Evolutionary conservation across 2,888 invertebrate species (phyloP), one percentile per base, ranked within the genome.

Genomic region (Caenorhabditis wallacei): DNA sequence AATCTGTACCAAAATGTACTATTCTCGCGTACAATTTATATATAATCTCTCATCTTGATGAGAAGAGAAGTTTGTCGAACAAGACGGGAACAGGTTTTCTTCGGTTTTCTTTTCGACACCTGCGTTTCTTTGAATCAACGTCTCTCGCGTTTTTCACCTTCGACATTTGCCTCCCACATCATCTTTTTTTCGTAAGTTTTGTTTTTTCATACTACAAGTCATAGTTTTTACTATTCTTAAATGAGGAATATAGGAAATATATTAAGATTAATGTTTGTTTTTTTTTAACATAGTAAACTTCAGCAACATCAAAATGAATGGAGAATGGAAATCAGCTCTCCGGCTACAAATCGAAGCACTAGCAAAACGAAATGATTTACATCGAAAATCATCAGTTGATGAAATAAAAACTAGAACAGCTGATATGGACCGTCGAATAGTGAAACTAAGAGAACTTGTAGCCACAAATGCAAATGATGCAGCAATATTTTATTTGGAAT

Each of bases 401-500:
- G 72, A 78, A 3, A 68, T 86, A 10, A 72, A 76, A 1, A 78
- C 76, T n/a, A 78, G 87, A 56, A 87, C 86, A 46, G 56, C 84
- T 71, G 87, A 89, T 63, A 89, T 89, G 87, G 86, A 87, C 18
- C 26, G 56, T 10, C 76, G 85, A 68, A 89, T 89, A 43, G 81
- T 89, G 37, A 71, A 76, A 61, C 75, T 89, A 11, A 74, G 89
- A 37, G 86, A 87, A 57, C 20, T 89, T 24, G 75, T 88, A 18
- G 57, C 84, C 11, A 72, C 71, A 30, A 82, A 85, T 64, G 86
- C 89, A 11, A 85, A 81, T n/a, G 84, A 85, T 18, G 87, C 87
- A 5, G 87, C 89, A 4, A 84, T 87, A 18, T 86, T 85, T 35
- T 89, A 90, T 61, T 61, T 91, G 40, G 89, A 89, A 68, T 90